Evolutionary conservation across 2,888 invertebrate genomes (phyloP), one percentile per base, ranked within the genome.

Genomic region (Neoascia interrupta): DNA sequence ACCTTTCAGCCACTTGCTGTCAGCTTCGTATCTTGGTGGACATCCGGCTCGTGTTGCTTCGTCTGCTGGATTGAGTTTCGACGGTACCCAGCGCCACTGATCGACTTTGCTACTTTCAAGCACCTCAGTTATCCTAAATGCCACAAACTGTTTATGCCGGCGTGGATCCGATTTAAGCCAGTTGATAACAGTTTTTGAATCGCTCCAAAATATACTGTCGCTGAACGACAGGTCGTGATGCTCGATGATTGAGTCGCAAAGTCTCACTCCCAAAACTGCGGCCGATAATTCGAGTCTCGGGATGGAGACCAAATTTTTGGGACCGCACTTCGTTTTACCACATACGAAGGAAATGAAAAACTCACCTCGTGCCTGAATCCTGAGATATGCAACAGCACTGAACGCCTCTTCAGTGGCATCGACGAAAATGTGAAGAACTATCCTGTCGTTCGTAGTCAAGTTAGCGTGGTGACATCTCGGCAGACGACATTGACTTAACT

Each of bases 171-270:
- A n/a, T n/a, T n/a, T n/a, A 18, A 84, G 45, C 83, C 83, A 83
- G 45, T 51, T 61, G 28, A 83, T 23, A 21, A 81, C 81, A 13
- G 73, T 47, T 76, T 47, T 80, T 5, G 83, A 83, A 45, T 84
- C 83, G 2, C 81, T 70, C 83, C 82, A 84, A 37, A 81, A 82
- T 5, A 49, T n/a, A 0, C 13, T 69, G 3, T 54, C 15, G 1
- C 15, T n/a, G 13, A 82, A 60, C 5, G 16, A 26, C 5, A 81
- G 18, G 2, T 21, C 34, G 2, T 49, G 31, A 15, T 3, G 5
- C 21, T 31, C 16, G 5, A 1, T n/a, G 1, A 49, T 34, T 1
- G 16, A 5, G 3, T 49, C n/a, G 5, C 1, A 31, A 2, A 49
- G 49, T 18, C 31, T 28, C n/a, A 49, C 1, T 2, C 49, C 31